Base-by-base conservation (phyloP, 2,113 vertebrate genomes). In the Cynoglossus semilaevis region DNA sequence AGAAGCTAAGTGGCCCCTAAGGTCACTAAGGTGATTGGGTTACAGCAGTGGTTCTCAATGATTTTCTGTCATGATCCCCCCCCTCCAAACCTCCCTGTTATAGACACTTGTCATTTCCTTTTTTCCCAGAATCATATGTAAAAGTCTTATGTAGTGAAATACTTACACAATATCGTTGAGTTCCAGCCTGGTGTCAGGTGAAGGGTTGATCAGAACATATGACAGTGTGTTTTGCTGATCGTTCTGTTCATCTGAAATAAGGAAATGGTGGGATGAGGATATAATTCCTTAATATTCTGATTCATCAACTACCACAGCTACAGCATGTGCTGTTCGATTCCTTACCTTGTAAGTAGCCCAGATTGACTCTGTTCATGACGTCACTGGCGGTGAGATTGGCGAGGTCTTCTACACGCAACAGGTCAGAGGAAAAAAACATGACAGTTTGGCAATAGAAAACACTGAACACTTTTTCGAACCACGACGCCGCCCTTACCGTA, bases 321-420 rank as follows among this genome's bases (percentile, higher is more conserved):
- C 41, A 41, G 12, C 5, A 29, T 29, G 22, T 29, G n/a, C n/a
- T 6, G 22, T 29, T 64, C 48, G 76, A 72, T 82, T 67, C 77
- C 85, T 91, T 91, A 96, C 95, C 95, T 94, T 98, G 94, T 73
- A 98, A 92, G 87, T 98, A 96, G 85, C 95, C 95, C 90, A 98
- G 92, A 87, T 98, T 98, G 87, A 98, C 95, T 90, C 95, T 93
- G 89, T 98, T 98, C 95, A 97, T 98, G 87, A 98, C 95, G 79
- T 98, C 95, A 91, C 94, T 94, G 90, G 95, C 95, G 83, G 95
- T 97, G 91, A 98, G 92, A 87, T 97, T 96, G 81, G 93, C 92
- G 83, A 95, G 90, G 85, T 96, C 94, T 89, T 97, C 95, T 97
- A 90, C 38, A 67, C 37, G n/a, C 16, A 63, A 13, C 50, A 57